phyloP scores from a whole-genome alignment of 2,888 invertebrate genomes.

The Clunio marinus region DNA sequence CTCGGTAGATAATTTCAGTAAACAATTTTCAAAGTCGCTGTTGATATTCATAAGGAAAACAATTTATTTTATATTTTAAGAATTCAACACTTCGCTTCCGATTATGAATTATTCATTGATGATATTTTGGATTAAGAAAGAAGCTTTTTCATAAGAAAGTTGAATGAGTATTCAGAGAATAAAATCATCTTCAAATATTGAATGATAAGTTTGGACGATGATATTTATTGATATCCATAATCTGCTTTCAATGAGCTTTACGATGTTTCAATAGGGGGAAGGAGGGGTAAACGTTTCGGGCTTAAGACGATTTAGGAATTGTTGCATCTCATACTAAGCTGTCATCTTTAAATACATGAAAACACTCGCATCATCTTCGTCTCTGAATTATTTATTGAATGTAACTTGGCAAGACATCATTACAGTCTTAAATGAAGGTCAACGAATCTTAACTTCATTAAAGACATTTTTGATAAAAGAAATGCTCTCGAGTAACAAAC shows the following conservation, averaged over 20 bases:
- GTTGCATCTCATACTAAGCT: not conserved
- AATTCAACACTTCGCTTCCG: not conserved
- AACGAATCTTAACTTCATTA: too few species aligned
- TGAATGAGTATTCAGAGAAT: not conserved
- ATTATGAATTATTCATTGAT: constrained; percentile 2
- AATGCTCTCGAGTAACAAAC: too few species aligned
- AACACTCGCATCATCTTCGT: too few species aligned
- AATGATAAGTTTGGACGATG: not conserved
- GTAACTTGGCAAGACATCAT: too few species aligned
- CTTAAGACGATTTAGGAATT: not conserved
- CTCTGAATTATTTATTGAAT: too few species aligned
- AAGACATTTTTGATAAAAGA: too few species aligned
- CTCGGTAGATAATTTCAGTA: not conserved
- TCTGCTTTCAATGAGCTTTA: not conserved
- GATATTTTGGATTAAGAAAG: not conserved
- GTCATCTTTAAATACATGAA: too few species aligned
- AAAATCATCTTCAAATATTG: not conserved
- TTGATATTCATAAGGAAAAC: too few species aligned
- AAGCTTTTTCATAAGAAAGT: not conserved
- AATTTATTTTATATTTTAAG: too few species aligned
- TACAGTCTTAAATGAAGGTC: too few species aligned
- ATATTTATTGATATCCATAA: not conserved
- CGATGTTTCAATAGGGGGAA: not conserved
- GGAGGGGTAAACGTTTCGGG: not conserved
- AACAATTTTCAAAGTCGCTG: too few species aligned